Conservation (phyloP, 2,888 invertebrate genomes). For the Troglohyphantes excavatus region DNA sequence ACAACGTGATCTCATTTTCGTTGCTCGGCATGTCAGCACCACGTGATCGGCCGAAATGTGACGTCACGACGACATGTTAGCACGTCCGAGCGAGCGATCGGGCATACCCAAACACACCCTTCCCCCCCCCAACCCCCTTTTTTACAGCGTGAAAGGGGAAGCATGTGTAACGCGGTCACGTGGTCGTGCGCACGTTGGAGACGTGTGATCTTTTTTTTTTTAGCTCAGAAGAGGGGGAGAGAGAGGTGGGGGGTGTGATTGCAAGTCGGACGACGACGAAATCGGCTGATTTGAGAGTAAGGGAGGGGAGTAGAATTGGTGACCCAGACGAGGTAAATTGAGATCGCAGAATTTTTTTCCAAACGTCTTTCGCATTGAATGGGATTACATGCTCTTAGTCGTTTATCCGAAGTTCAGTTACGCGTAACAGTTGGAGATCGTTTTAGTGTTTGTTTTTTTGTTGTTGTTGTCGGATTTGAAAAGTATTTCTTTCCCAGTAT, state of each 20-base stretch:
- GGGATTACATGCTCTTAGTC: too few species aligned
- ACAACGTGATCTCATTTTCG: constrained; percentile 77
- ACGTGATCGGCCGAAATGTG: constrained; percentile 46
- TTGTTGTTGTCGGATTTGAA: too few species aligned
- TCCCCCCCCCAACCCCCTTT: neutral
- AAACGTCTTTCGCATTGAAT: neutral
- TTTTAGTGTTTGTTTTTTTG: too few species aligned
- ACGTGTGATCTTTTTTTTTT: constrained; percentile 23
- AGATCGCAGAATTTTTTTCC: too few species aligned
- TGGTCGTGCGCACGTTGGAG: neutral
- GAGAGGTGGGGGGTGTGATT: constrained; percentile 1
- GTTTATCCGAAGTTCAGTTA: too few species aligned
- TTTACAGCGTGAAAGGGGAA: neutral
- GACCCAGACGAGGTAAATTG: too few species aligned
- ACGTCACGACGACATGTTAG: constrained; percentile 63
- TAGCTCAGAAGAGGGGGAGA: neutral
- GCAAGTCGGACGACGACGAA: neutral
- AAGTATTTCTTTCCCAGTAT: too few species aligned
- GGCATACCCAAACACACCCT: constrained; percentile 60
- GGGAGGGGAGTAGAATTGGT: neutral
- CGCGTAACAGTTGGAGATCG: too few species aligned
- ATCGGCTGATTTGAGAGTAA: neutral
- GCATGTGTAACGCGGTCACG: constrained; percentile 53
- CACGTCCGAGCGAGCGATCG: constrained; percentile 59
- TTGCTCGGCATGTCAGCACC: constrained; percentile 39